These are phyloP conservation scores for Leptinotarsa haldemani DNA, from an alignment of 2,888 invertebrate genomes.

Conservation along the genomic window DNA sequence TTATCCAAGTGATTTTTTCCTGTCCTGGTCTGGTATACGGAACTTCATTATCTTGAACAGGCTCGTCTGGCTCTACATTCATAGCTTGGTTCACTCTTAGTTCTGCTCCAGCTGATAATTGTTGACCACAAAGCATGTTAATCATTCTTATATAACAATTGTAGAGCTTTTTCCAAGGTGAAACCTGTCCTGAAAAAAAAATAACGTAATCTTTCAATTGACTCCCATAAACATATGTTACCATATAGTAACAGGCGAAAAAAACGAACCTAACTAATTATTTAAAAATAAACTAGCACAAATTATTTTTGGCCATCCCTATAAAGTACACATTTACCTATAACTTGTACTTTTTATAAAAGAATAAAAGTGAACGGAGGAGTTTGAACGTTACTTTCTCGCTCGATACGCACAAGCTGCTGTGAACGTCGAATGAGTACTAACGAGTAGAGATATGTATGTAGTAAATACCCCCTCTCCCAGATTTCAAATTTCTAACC, in stretches of 20 bases:
- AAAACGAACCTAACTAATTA: not conserved
- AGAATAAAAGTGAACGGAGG: not conserved
- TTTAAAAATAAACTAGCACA: slow-evolving; percentile 7
- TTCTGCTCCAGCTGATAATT: slow-evolving; percentile 19
- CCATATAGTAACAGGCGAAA: too few relatives aligned
- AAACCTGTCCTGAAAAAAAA: too few relatives aligned
- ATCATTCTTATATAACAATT: too few relatives aligned
- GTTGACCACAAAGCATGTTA: not conserved
- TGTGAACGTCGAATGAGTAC: too few relatives aligned
- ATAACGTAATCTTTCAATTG: too few relatives aligned
- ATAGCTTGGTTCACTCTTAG: not conserved
- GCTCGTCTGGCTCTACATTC: slow-evolving; percentile 14
- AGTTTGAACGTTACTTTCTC: slow-evolving; percentile 16
- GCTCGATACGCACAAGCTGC: too few relatives aligned
- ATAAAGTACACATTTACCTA: not conserved
- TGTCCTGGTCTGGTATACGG: slow-evolving; percentile 19
- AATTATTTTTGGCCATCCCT: slow-evolving; percentile 1
- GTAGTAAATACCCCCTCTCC: too few relatives aligned
- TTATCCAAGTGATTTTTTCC: slow-evolving; percentile 22
- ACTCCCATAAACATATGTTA: too few relatives aligned
- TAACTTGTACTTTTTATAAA: slow-evolving; percentile 15
- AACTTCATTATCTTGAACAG: slow-evolving; percentile 20
- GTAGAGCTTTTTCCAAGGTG: too few relatives aligned
- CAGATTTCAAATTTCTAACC: too few relatives aligned
- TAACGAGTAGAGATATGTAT: too few relatives aligned